phyloP scores from a whole-genome alignment of 1,140 invertebrate species.

The Melitaea cinxia region DNA sequence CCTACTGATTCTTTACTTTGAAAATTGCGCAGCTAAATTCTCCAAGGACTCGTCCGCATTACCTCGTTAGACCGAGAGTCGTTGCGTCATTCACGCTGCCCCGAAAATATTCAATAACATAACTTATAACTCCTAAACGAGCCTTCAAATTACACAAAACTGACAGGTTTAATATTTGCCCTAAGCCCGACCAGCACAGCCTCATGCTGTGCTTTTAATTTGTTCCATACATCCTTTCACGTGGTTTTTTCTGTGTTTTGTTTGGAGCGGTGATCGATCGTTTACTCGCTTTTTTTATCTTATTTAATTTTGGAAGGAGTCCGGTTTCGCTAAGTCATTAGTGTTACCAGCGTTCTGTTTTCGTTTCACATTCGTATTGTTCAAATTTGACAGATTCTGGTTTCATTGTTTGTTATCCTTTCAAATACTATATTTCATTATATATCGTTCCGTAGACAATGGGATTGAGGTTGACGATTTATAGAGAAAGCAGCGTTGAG shows the following conservation, averaged over 20 bases:
- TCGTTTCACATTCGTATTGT: conserved; percentile 54
- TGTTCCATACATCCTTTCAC: conserved; percentile 78
- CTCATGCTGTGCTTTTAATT: conserved; percentile 80
- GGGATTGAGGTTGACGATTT: background rate
- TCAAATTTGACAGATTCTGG: conserved; percentile 44
- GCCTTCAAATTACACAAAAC: conserved; percentile 78
- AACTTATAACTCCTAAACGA: conserved; percentile 75
- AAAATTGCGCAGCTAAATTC: conserved; percentile 36
- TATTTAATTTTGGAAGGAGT: conserved; percentile 75
- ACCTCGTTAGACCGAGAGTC: conserved; percentile 22
- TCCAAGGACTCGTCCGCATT: conserved; percentile 13
- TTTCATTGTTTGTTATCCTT: conserved; percentile 43
- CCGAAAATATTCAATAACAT: conserved; percentile 73
- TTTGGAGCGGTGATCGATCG: conserved; percentile 74
- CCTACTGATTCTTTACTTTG: too few relatives aligned
- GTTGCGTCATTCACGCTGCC: conserved; percentile 27
- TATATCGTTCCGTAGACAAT: background rate
- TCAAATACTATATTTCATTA: background rate
- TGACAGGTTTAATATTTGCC: conserved; percentile 80
- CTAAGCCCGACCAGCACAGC: conserved; percentile 58
- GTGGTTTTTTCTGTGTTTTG: conserved; percentile 73
- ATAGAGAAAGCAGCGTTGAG: background rate
- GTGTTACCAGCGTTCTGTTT: conserved; percentile 47
- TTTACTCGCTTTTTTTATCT: conserved; percentile 74
- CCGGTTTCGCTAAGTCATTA: conserved; percentile 77